phyloP scores from a whole-genome alignment of 2,797 vertebrate genomes.

The Morelia viridis region DNA sequence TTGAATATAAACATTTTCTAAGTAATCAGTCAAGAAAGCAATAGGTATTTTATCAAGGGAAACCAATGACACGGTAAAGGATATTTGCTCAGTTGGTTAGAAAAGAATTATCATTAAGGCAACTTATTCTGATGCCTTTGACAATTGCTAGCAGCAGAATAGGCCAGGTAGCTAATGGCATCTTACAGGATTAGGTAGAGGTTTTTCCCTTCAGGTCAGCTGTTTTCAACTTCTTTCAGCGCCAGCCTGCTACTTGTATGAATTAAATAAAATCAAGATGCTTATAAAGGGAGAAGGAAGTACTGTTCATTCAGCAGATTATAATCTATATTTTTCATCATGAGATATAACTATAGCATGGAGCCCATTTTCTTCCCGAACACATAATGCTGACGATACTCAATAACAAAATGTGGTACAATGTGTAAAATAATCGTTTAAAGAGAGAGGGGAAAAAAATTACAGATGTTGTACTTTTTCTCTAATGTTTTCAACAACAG shows the following conservation, averaged over 20 bases:
- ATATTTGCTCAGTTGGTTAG: constrained; percentile 18
- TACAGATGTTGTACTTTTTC: background rate
- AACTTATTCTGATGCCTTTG: constrained; percentile 21
- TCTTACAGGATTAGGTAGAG: constrained; percentile 53
- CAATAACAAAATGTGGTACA: constrained; percentile 45
- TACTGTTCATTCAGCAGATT: constrained; percentile 28
- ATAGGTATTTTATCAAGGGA: background rate
- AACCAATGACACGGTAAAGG: constrained; percentile 30
- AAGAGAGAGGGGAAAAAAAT: background rate
- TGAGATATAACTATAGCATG: constrained; percentile 6
- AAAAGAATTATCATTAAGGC: constrained; percentile 26
- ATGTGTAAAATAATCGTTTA: background rate
- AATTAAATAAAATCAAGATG: constrained; percentile 66
- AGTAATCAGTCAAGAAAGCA: background rate
- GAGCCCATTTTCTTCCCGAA: constrained; percentile 32
- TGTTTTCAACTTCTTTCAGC: constrained; percentile 70
- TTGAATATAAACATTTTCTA: background rate
- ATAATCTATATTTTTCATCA: constrained; percentile 44
- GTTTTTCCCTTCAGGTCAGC: constrained; percentile 60
- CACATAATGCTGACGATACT: constrained; percentile 53
- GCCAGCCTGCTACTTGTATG: constrained; percentile 69
- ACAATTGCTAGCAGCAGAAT: constrained; percentile 43
- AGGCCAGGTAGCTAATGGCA: constrained; percentile 10
- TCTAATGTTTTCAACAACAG: background rate
- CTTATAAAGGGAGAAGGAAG: constrained; percentile 40